A percentile compares a stretch with the other conserved stretches of the same genome.
These are phyloP conservation scores for Bombus pascuorum DNA, from an alignment of 1,140 invertebrate genomes.

Conservation along the genomic window DNA sequence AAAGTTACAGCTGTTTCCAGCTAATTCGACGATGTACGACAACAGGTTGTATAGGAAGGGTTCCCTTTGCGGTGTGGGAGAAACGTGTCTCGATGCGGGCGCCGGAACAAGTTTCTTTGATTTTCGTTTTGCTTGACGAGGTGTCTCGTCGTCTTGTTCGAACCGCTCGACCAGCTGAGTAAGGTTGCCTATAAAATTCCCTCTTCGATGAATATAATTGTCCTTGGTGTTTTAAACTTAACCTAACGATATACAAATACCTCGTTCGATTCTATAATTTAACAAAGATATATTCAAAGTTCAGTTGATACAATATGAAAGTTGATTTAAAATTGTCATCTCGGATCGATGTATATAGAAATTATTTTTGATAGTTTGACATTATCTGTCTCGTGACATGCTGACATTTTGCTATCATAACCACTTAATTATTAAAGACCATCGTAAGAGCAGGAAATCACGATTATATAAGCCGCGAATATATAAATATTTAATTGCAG, in stretches of 20 bases:
- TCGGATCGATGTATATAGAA: neutral
- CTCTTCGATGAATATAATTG: neutral
- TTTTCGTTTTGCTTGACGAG: constrained; percentile 1
- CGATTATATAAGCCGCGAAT: too few relatives aligned
- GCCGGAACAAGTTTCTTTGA: constrained; percentile 5
- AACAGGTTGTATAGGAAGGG: constrained; percentile 14
- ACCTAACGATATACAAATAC: neutral
- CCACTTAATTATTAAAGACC: neutral
- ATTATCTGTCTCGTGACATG: too few relatives aligned
- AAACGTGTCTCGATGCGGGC: neutral
- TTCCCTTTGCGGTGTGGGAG: neutral
- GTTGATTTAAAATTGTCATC: neutral
- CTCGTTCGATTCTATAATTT: neutral
- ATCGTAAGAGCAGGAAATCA: neutral
- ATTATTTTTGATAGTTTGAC: too few relatives aligned
- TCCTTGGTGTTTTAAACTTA: neutral
- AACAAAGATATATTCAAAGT: neutral
- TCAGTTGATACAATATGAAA: neutral
- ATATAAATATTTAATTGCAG: too few relatives aligned
- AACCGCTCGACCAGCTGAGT: neutral
- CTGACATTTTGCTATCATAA: neutral
- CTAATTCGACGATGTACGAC: constrained; percentile 17
- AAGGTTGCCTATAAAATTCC: neutral
- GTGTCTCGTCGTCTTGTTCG: neutral
- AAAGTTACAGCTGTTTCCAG: constrained; percentile 8